These are phyloP conservation scores for Cheiracanthium punctorium DNA, from an alignment of 2,888 invertebrate species.

Conservation along the genomic window DNA sequence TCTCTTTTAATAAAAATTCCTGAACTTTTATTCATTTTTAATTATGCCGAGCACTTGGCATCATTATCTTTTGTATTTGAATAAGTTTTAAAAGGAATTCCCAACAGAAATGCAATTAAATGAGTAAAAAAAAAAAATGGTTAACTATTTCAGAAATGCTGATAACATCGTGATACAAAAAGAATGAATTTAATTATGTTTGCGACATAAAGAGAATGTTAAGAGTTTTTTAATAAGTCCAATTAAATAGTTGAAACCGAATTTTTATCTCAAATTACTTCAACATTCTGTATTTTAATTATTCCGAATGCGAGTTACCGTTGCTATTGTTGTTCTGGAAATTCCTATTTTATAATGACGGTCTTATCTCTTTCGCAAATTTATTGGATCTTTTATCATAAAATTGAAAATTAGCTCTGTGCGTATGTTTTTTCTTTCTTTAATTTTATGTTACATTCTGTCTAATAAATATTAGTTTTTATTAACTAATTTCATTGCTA, in stretches of 20 bases:
- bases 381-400: neutral
- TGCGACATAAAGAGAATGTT: neutral
- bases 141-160: neutral
- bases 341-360: neutral
- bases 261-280: neutral
- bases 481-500: too few species aligned
- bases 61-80: conserved; percentile 5
- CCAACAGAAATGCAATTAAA: neutral
- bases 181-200: conserved; percentile 5
- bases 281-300: conserved; percentile 1
- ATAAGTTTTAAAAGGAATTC: neutral
- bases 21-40: neutral
- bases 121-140: neutral
- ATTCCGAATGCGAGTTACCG: neutral
- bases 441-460: too few species aligned
- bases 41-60: neutral
- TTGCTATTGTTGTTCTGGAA: neutral
- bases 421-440: neutral
- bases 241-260: neutral
- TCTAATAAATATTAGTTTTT: too few species aligned
- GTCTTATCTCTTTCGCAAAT: neutral
- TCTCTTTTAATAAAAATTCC: neutral
- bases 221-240: neutral
- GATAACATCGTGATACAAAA: neutral
- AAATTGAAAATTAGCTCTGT: neutral